phyloP scores from a whole-genome alignment of 2,113 vertebrate genomes.

The Myanophis thanlyinensis region DNA sequence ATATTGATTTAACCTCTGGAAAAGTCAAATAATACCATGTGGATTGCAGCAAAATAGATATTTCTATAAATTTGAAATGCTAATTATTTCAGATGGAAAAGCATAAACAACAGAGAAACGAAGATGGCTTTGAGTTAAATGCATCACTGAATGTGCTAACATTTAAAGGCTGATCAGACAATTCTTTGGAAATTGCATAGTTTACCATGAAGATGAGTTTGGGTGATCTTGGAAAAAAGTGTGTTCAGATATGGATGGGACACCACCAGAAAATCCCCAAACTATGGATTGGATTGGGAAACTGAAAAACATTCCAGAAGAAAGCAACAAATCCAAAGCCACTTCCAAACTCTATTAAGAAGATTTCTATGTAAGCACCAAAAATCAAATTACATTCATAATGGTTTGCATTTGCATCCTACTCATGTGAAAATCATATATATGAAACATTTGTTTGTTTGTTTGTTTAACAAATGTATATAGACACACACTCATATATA shows the following conservation, averaged over 20 bases:
- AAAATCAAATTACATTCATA: slow-evolving; percentile 31
- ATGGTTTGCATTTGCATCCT: neutral
- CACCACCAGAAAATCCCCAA: neutral
- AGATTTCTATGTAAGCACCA: neutral
- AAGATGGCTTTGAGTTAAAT: neutral
- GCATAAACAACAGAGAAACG: neutral
- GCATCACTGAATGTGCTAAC: neutral
- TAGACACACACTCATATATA: neutral
- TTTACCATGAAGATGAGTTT: neutral
- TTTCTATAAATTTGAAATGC: neutral
- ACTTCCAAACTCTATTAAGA: neutral
- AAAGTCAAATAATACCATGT: slow-evolving; percentile 63
- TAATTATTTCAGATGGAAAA: neutral
- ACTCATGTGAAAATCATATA: neutral
- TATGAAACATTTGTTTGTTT: neutral
- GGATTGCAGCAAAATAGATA: slow-evolving; percentile 42
- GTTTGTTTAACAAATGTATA: neutral
- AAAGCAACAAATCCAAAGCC: neutral
- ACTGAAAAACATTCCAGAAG: neutral
- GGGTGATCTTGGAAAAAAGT: neutral
- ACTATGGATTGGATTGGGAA: neutral
- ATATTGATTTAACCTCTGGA: slow-evolving; percentile 66
- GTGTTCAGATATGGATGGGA: neutral
- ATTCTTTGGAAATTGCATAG: neutral
- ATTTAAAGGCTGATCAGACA: neutral